These are phyloP conservation scores for Gonatopus flavifemur DNA, from an alignment of 1,140 invertebrate species.

Conservation along the genomic window DNA sequence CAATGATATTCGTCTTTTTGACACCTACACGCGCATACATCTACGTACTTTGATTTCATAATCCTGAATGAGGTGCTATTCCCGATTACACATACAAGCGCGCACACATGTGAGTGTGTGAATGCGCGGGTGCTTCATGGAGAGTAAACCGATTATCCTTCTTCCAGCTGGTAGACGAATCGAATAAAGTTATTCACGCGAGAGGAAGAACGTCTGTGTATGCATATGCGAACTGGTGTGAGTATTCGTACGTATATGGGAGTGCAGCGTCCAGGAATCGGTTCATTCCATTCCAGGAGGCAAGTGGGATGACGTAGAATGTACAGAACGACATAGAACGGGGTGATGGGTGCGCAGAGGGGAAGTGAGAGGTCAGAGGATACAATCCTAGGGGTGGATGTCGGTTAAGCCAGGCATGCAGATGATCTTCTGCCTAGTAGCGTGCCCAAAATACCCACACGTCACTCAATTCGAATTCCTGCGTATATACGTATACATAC, in stretches of 20 bases:
- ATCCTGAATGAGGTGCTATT: conserved; percentile 31
- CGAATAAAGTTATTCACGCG: conserved; percentile 27
- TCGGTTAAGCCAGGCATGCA: conserved; percentile 29
- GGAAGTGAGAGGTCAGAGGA: neutral
- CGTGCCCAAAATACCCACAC: conserved; percentile 31
- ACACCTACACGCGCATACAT: too few species aligned
- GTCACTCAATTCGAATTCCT: conserved; percentile 49
- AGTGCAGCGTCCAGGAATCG: conserved; percentile 11
- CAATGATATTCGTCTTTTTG: too few species aligned
- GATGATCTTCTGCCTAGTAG: conserved; percentile 28
- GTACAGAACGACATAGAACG: conserved; percentile 3
- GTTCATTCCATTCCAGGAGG: conserved; percentile 17
- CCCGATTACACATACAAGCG: neutral
- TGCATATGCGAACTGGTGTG: neutral
- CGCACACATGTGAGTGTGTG: neutral
- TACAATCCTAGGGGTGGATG: neutral
- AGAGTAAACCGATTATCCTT: conserved; percentile 31
- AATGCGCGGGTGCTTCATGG: conserved; percentile 10
- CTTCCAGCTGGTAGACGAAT: conserved; percentile 13
- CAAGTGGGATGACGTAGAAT: conserved; percentile 2
- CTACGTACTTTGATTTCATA: too few species aligned
- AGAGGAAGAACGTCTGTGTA: neutral
- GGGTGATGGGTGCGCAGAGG: neutral
- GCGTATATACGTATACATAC: conserved; percentile 30
- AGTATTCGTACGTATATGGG: conserved; percentile 14